Conservation (phyloP, 2,113 vertebrate species). For the Cariama cristata region DNA sequence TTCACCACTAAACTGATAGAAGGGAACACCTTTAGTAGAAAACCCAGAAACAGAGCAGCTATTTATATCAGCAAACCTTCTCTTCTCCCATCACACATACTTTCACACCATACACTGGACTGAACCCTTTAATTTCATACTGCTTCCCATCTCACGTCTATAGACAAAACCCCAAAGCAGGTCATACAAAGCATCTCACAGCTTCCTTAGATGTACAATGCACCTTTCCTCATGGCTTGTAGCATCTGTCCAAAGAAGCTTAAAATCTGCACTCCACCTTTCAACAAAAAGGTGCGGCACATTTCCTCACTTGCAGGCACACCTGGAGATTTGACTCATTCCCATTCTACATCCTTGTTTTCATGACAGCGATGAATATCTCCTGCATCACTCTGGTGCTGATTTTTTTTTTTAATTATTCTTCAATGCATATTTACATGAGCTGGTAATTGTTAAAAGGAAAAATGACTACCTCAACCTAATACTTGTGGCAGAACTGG, state of each 20-base stretch:
- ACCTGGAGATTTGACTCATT: neutral
- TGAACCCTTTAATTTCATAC: neutral
- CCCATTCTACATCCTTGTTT: neutral
- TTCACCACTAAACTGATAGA: neutral
- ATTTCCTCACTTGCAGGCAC: neutral
- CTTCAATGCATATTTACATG: neutral
- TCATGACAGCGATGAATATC: neutral
- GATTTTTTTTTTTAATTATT: too few species aligned
- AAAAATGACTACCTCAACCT: neutral
- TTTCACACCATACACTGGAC: rapidly evolving
- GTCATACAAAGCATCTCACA: neutral
- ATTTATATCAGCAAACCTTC: neutral
- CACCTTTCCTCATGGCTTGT: neutral
- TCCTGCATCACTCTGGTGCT: neutral
- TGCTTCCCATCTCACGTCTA: neutral
- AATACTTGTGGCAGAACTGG: neutral
- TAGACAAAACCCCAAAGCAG: neutral
- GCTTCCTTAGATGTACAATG: neutral
- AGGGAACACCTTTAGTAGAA: neutral
- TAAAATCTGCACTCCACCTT: neutral
- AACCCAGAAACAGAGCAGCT: neutral
- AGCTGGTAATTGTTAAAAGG: neutral
- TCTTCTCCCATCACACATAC: neutral
- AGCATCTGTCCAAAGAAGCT: neutral
- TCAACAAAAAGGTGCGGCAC: neutral